Evolutionary conservation across 2,113 vertebrate species (phyloP), one percentile per base, ranked within the genome.

Genomic region (Toxotes jaculatrix): DNA sequence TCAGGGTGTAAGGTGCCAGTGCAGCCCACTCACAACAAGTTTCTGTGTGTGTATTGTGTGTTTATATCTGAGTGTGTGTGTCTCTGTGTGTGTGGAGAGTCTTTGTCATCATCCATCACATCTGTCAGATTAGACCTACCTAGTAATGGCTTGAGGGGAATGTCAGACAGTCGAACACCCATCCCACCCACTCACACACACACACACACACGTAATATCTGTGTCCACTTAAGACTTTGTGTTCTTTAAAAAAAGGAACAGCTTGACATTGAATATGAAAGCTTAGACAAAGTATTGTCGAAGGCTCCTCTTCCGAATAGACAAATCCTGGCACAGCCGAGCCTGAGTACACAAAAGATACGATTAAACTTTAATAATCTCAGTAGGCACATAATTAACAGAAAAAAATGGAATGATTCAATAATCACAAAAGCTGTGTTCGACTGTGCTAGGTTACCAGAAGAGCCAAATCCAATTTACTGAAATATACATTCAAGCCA

Each of bases 101-200:
- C 63, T 55, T 55, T 77, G 38, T 87, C 72, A 61, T 80, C 87
- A 89, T 91, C 83, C 66, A 85, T 90, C 83, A 85, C 55, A 80
- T 74, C 71, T 88, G 87, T 88, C 84, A 85, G 82, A 80, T 87
- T 85, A 90, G 73, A 87, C 74, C 77, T 79, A 78, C 77, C 83
- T 72, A 45, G 84, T 79, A 79, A 69, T 74, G 73, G 42, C 85
- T 87, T 78, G 61, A 73, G 88, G 80, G 80, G 80, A 83, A 87
- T 78, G 66, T 80, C 82, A 83, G 59, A 74, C 77, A 71, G 53
- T 75, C 42, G 14, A 10, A 3, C 34, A 47, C 34, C 3, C 23
- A 40, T 7, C 38, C 38, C 38, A 7, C 38, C 38, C 8, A 9
- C 38, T 9, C 38, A 69, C 16, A 43, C 49, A 43, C 62, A 65